phyloP scores from a whole-genome alignment of 2,113 vertebrate genomes.

The Neotragus moschatus region DNA sequence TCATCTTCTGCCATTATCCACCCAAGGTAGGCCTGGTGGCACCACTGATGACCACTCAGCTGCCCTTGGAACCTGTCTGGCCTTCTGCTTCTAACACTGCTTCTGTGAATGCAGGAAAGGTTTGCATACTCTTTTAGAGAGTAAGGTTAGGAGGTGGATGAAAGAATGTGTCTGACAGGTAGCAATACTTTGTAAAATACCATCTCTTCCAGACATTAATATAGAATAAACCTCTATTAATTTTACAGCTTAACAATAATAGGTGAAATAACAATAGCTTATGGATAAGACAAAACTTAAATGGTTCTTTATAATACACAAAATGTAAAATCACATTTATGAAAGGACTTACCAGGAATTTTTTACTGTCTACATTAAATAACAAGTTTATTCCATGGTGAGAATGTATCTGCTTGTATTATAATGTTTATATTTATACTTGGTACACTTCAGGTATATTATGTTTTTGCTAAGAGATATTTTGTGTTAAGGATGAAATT shows the following conservation, averaged over 20 bases:
- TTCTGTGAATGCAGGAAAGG: background rate
- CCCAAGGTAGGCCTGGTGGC: background rate
- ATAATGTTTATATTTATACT: slow-evolving; percentile 50
- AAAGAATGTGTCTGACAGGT: background rate
- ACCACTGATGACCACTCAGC: background rate
- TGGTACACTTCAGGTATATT: slow-evolving; percentile 3
- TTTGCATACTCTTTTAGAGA: background rate
- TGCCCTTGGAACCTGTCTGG: background rate
- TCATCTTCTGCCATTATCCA: background rate
- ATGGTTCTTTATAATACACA: background rate
- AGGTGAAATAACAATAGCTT: background rate
- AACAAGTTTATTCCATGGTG: background rate
- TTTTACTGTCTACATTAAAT: background rate
- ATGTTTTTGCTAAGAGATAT: background rate
- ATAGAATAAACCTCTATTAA: background rate
- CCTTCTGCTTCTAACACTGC: background rate
- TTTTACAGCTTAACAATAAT: background rate
- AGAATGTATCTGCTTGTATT: background rate
- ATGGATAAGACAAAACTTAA: background rate
- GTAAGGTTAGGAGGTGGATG: background rate
- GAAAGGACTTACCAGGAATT: background rate
- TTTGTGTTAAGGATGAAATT: slow-evolving; percentile 22
- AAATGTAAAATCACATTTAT: background rate
- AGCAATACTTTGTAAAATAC: background rate
- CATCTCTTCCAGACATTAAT: background rate